These are phyloP conservation scores for Xyliphius kryptos DNA, from an alignment of 2,113 vertebrate genomes.

Conservation along the genomic window DNA sequence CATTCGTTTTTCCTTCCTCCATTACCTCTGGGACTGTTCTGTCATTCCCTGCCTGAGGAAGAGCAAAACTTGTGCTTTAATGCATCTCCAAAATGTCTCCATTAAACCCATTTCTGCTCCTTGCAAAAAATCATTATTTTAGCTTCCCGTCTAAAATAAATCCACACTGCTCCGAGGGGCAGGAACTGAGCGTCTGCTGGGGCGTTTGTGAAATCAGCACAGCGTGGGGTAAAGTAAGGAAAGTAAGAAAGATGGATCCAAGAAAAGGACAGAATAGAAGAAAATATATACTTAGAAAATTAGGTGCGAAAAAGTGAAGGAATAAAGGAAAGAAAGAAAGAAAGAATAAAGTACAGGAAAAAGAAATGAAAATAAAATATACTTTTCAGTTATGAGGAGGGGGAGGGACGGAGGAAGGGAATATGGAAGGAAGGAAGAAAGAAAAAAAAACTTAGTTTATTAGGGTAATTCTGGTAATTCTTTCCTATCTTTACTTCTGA, in stretches of 20 bases:
- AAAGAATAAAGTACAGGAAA: too few relatives aligned
- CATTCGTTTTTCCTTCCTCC: neutral
- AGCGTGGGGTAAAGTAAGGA: conserved; percentile 12
- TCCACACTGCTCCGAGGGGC: neutral
- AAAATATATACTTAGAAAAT: too few relatives aligned
- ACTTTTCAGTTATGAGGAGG: too few relatives aligned
- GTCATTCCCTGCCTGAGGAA: neutral
- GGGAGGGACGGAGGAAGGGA: too few relatives aligned
- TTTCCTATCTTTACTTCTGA: too few relatives aligned
- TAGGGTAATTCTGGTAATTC: too few relatives aligned
- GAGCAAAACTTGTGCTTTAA: neutral
- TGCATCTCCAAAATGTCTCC: neutral
- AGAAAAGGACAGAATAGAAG: too few relatives aligned
- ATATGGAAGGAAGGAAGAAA: too few relatives aligned
- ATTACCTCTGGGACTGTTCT: neutral
- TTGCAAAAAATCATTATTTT: neutral
- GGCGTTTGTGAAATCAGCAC: conserved; percentile 13
- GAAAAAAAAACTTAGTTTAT: too few relatives aligned
- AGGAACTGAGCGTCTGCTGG: neutral
- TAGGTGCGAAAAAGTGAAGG: too few relatives aligned
- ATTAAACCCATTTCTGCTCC: neutral
- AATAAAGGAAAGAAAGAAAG: neutral
- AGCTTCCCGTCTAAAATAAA: neutral
- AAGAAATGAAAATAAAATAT: too few relatives aligned
- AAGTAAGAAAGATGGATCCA: neutral